Evolutionary conservation across 2,113 vertebrate species (phyloP).

Genomic region (Pomatorhinus ruficollis): DNA sequence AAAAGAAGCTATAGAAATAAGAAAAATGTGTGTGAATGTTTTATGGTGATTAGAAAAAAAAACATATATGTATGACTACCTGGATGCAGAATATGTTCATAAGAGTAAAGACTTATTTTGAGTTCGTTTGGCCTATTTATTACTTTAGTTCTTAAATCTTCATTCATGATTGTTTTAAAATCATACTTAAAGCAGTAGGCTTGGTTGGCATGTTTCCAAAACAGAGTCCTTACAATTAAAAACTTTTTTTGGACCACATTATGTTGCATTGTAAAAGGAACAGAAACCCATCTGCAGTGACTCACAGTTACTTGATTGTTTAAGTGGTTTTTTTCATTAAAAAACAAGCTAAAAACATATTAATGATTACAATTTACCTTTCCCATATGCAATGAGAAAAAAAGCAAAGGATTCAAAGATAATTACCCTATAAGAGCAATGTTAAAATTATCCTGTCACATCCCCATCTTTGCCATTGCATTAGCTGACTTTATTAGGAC

Average conservation of each 20-base stretch:
- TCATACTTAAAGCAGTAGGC: background rate
- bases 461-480: background rate
- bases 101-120: background rate
- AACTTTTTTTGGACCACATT: background rate
- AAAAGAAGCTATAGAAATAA: background rate
- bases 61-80: background rate
- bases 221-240: background rate
- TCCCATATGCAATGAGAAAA: background rate
- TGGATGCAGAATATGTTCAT: background rate
- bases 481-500: background rate
- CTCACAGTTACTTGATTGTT: background rate
- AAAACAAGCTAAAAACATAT: background rate
- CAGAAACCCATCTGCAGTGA: background rate
- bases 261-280: background rate
- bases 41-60: background rate
- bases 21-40: background rate
- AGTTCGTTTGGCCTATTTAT: background rate
- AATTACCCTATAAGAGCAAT: background rate
- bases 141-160: background rate
- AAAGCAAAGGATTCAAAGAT: background rate
- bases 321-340: background rate
- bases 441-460: background rate
- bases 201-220: background rate
- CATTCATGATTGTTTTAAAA: background rate
- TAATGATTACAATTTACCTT: background rate